phyloP scores from a whole-genome alignment of 2,113 vertebrate genomes.

The Otus sunia region DNA sequence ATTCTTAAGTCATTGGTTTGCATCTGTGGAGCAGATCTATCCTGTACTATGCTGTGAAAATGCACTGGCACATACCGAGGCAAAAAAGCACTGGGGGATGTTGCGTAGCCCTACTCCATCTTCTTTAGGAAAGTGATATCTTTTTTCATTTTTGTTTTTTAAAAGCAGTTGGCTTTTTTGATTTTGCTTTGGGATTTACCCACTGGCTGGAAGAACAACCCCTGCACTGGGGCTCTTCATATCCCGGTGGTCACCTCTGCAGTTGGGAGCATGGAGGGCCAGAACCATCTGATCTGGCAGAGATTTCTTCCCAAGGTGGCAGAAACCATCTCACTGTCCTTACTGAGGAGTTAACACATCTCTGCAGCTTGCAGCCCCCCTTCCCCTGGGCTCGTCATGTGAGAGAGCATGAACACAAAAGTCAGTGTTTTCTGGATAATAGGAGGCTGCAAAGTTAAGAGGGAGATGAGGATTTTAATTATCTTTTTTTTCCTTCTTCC shows the following conservation, averaged over 20 bases:
- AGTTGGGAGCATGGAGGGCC: background rate
- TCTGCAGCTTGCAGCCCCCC: background rate
- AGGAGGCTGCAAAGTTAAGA: background rate
- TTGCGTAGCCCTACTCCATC: background rate
- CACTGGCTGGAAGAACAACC: background rate
- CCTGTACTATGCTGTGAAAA: background rate
- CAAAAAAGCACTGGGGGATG: background rate
- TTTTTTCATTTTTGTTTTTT: background rate
- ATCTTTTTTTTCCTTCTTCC: background rate
- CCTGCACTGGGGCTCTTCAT: rapidly evolving
- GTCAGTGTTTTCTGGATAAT: background rate
- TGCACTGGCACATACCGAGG: background rate
- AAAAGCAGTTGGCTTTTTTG: rapidly evolving
- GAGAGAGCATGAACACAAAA: rapidly evolving
- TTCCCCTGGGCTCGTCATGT: background rate
- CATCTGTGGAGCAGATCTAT: background rate
- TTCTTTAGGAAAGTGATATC: background rate
- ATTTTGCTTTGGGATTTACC: background rate
- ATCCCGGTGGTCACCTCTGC: background rate
- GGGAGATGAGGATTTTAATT: slow-evolving; percentile 10
- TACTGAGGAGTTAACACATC: background rate
- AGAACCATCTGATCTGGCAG: background rate
- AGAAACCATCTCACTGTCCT: background rate
- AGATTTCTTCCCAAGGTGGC: background rate
- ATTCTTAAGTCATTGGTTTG: background rate